Evolutionary conservation across 1,140 invertebrate genomes (phyloP).

Genomic region (Centruroides vittatus): DNA sequence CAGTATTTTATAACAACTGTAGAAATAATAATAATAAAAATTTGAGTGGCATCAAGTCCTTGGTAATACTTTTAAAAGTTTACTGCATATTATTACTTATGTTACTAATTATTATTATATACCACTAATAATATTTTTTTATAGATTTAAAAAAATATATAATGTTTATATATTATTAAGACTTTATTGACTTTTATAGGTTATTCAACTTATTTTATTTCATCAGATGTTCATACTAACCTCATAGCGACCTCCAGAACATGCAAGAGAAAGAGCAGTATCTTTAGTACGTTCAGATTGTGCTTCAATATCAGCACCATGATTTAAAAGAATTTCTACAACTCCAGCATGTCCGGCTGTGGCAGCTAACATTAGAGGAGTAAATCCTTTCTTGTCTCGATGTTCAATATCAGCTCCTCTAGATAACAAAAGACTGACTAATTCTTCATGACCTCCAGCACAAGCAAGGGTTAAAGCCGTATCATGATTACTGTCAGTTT

Average conservation of each 20-base stretch:
- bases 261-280: constrained; percentile 91
- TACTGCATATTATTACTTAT: too few relatives aligned
- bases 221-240: constrained; percentile 6
- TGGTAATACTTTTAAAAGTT: too few relatives aligned
- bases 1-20: too few relatives aligned
- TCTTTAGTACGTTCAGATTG: constrained; percentile 98
- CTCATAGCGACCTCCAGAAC: constrained; percentile 92
- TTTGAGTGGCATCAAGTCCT: too few relatives aligned
- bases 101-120: too few relatives aligned
- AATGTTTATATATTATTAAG: too few relatives aligned
- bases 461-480: constrained; percentile 94
- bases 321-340: constrained; percentile 82
- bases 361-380: constrained; percentile 89
- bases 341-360: constrained; percentile 82
- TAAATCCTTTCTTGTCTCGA: constrained; percentile 97
- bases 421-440: constrained; percentile 77
- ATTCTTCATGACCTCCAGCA: constrained; percentile 89
- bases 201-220: too few relatives aligned
- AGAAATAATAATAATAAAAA: too few relatives aligned
- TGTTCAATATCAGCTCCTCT: constrained; percentile 92
- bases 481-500: constrained; percentile 96
- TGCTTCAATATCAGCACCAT: constrained; percentile 90
- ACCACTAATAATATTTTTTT: too few relatives aligned
- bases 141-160: too few relatives aligned
- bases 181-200: too few relatives aligned